phyloP scores from a whole-genome alignment of 2,113 vertebrate genomes.

The Rhinolophus ferrumequinum region DNA sequence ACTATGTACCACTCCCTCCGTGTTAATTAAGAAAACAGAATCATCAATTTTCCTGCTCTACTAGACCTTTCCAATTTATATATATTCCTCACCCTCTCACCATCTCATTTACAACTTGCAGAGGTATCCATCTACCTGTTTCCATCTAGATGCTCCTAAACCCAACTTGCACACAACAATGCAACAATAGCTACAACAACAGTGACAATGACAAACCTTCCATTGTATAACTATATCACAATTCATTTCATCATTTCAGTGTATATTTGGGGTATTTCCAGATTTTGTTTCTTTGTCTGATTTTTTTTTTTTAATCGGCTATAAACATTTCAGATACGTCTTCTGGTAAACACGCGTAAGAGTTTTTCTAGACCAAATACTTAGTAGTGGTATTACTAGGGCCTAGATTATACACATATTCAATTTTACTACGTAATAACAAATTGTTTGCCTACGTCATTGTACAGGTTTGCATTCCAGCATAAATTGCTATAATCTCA shows the following conservation, averaged over 20 bases:
- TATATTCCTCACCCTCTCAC: neutral
- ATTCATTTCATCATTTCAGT: neutral
- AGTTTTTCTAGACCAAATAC: neutral
- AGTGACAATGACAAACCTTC: neutral
- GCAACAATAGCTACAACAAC: neutral
- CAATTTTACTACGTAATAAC: neutral
- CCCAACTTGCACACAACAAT: neutral
- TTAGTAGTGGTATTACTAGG: neutral
- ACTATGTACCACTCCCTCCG: neutral
- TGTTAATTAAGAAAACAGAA: conserved; percentile 19
- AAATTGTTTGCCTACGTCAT: conserved; percentile 25
- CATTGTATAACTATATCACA: neutral
- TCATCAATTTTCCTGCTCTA: neutral
- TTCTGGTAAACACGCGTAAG: neutral
- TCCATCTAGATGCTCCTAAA: neutral
- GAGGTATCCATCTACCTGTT: neutral
- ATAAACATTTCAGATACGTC: neutral
- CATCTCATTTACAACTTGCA: neutral
- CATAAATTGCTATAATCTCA: neutral
- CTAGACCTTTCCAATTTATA: neutral
- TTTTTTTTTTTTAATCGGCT: neutral
- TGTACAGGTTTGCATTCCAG: neutral
- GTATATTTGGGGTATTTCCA: neutral
- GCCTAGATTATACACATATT: neutral
- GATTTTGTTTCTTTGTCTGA: neutral